These are phyloP conservation scores for Rissa tridactyla DNA, from an alignment of 2,113 vertebrate species.

Conservation along the genomic window DNA sequence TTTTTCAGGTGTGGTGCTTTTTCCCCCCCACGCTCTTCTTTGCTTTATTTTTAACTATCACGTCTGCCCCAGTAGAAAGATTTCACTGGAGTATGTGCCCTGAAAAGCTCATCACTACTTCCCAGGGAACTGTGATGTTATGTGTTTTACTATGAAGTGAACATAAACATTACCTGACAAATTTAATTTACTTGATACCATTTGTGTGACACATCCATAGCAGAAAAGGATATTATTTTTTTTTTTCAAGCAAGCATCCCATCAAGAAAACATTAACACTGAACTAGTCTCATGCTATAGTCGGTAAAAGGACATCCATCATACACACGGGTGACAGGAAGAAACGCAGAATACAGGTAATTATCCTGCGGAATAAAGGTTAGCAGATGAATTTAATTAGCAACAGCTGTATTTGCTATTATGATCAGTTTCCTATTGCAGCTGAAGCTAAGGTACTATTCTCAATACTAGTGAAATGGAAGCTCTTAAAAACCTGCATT, in stretches of 20 bases:
- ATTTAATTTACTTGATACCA: background rate
- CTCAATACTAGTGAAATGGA: background rate
- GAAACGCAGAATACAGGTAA: background rate
- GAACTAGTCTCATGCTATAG: background rate
- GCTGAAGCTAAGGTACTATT: background rate
- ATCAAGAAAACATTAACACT: background rate
- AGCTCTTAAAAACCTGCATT: background rate
- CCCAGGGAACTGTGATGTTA: background rate
- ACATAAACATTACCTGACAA: background rate
- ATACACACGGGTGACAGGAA: background rate
- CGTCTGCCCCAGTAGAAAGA: background rate
- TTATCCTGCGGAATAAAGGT: background rate
- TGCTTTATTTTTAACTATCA: background rate
- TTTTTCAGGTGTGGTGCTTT: fast-evolving
- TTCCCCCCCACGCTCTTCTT: background rate
- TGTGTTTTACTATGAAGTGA: background rate
- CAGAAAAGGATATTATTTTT: background rate
- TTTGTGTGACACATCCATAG: background rate
- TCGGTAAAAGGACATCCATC: background rate
- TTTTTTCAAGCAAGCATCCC: background rate
- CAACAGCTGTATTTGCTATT: constrained; percentile 11
- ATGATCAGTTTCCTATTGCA: background rate
- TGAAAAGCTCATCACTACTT: background rate
- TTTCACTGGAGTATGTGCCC: background rate
- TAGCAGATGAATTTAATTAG: background rate